Evolutionary conservation across 2,888 invertebrate species (phyloP).

Genomic region (Nebria salina): DNA sequence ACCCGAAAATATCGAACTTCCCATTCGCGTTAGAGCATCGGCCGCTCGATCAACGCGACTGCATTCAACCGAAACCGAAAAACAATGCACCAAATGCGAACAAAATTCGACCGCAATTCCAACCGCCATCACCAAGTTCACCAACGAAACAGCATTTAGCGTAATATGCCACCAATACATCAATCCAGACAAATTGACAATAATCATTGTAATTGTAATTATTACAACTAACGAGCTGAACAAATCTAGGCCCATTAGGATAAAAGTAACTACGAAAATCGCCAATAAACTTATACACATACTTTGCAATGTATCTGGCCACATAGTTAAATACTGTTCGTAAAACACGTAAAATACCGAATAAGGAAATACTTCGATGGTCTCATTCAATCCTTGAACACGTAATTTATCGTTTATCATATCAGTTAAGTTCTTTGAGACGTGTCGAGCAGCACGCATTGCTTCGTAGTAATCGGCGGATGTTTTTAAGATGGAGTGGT

Average conservation of each 20-base stretch:
- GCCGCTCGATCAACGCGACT: constrained; percentile 80
- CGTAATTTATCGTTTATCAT: constrained; percentile 73
- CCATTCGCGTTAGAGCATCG: constrained; percentile 89
- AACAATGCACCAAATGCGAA: constrained; percentile 95
- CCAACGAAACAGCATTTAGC: constrained; percentile 95
- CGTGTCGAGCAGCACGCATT: constrained; percentile 79
- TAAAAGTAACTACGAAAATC: constrained; percentile 93
- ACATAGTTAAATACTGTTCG: constrained; percentile 97
- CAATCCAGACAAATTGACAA: constrained; percentile 90
- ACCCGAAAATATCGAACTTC: constrained; percentile 95
- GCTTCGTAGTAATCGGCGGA: constrained; percentile 92
- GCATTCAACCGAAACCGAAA: constrained; percentile 79
- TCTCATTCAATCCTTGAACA: constrained; percentile 61
- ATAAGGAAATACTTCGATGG: constrained; percentile 84
- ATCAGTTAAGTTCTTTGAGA: constrained; percentile 85
- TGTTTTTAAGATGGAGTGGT: constrained; percentile 90
- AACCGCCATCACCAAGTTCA: constrained; percentile 97
- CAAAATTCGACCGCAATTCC: constrained; percentile 99
- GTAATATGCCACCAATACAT: constrained; percentile 98
- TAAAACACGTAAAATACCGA: constrained; percentile 98
- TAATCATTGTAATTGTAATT: constrained; percentile 92
- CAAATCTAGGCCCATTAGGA: constrained; percentile 93
- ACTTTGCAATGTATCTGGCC: constrained; percentile 88
- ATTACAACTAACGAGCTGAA: constrained; percentile 89
- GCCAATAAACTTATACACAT: constrained; percentile 88